Conservation (phyloP, 2,797 vertebrate genomes). For the Melanotaenia maccullochi region DNA sequence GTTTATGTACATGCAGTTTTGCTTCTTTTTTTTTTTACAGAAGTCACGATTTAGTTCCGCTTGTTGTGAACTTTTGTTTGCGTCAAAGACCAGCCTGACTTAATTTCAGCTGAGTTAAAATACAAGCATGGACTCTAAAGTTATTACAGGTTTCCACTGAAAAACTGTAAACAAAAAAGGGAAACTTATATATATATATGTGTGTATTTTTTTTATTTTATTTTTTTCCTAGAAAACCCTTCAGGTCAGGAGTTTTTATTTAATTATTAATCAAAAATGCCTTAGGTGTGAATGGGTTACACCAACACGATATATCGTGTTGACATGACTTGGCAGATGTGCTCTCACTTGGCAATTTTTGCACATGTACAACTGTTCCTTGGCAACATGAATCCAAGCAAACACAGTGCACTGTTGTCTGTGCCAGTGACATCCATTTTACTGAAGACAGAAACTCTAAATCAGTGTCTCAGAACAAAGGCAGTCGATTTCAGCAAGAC, state of each 20-base stretch:
- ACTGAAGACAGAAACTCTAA: conserved; percentile 60
- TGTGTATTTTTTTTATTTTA: no score
- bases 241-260: neutral
- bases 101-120: conserved; percentile 4
- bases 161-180: conserved; percentile 42
- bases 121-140: neutral
- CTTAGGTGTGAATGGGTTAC: neutral
- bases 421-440: conserved; percentile 45
- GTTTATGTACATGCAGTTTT: no score
- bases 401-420: conserved; percentile 45
- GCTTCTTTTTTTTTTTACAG: no score
- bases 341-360: conserved; percentile 47
- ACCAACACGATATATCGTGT: conserved; percentile 58
- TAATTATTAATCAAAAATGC: neutral
- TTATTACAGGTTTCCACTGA: conserved; percentile 34
- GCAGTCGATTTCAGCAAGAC: conserved; percentile 26
- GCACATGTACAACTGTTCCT: conserved; percentile 44
- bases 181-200: conserved; percentile 6
- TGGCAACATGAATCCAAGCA: conserved; percentile 64
- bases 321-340: conserved; percentile 67
- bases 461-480: conserved; percentile 41
- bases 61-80: neutral
- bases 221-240: neutral
- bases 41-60: neutral
- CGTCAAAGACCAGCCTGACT: neutral